phyloP scores from a whole-genome alignment of 2,797 vertebrate genomes.

The Hephaestus fuliginosus region DNA sequence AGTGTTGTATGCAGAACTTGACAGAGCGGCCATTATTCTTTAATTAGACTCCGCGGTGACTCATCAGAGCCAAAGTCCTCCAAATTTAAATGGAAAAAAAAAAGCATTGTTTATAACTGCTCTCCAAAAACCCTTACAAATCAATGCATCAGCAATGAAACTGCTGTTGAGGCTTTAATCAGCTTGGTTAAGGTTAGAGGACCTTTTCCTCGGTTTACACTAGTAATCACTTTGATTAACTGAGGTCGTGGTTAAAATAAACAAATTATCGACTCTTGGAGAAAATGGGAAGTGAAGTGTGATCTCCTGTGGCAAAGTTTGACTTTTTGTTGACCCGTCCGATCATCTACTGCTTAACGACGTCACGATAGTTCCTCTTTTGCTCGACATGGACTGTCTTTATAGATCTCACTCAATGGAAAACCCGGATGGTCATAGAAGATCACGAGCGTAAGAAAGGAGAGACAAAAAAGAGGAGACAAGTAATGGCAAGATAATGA shows the following conservation, averaged over 20 bases:
- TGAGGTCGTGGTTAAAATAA: not conserved
- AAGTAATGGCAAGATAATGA: constrained; percentile 5
- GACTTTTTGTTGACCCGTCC: not conserved
- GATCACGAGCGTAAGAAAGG: not conserved
- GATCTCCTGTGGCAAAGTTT: not conserved
- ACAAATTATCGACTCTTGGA: not conserved
- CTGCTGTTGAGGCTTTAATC: too few species aligned
- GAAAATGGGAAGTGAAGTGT: not conserved
- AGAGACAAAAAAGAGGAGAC: not conserved
- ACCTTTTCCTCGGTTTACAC: not conserved
- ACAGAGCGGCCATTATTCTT: constrained; percentile 47
- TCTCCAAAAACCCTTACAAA: not conserved
- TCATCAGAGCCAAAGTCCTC: constrained; percentile 7
- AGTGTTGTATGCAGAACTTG: constrained; percentile 34
- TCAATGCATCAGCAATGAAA: not conserved
- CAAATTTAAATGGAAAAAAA: not conserved
- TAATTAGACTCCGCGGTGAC: constrained; percentile 39
- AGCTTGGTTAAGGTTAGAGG: not conserved
- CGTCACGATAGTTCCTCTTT: not conserved
- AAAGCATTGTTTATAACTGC: not conserved
- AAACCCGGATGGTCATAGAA: not conserved
- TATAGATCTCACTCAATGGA: too few species aligned
- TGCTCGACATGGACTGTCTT: too few species aligned
- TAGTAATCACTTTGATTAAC: not conserved
- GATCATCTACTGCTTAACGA: not conserved